Evolutionary conservation across 2,113 vertebrate species (phyloP).

Genomic region (Leptodactylus fuscus): DNA sequence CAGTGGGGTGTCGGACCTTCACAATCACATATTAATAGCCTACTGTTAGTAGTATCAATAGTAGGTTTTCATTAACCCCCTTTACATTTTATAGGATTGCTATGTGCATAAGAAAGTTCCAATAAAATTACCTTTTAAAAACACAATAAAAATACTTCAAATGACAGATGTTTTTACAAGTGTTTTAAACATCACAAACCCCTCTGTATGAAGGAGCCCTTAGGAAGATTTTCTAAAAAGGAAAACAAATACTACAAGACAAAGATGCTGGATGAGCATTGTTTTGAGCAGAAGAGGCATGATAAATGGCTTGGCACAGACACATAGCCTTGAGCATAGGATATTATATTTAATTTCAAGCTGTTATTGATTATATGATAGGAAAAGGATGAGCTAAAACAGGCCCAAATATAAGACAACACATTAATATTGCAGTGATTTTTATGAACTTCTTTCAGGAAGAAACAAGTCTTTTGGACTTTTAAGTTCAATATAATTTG

Average conservation of each 20-base stretch:
- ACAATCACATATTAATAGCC: too few species aligned
- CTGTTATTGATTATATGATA: neutral
- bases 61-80: too few species aligned
- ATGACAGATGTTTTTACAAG: too few species aligned
- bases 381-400: neutral
- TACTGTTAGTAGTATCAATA: too few species aligned
- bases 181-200: too few species aligned
- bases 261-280: neutral
- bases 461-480: neutral
- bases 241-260: neutral
- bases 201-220: too few species aligned
- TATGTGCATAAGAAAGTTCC: too few species aligned
- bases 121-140: too few species aligned
- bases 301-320: constrained; percentile 4
- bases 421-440: neutral
- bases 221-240: too few species aligned
- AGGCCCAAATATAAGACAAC: neutral
- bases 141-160: too few species aligned
- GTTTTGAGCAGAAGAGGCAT: neutral
- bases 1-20: too few species aligned
- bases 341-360: constrained; percentile 6
- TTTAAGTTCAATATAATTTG: neutral
- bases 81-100: too few species aligned
- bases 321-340: neutral
- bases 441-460: neutral